Evolutionary conservation across 2,113 vertebrate species (phyloP).

Genomic region (Rostratula benghalensis): DNA sequence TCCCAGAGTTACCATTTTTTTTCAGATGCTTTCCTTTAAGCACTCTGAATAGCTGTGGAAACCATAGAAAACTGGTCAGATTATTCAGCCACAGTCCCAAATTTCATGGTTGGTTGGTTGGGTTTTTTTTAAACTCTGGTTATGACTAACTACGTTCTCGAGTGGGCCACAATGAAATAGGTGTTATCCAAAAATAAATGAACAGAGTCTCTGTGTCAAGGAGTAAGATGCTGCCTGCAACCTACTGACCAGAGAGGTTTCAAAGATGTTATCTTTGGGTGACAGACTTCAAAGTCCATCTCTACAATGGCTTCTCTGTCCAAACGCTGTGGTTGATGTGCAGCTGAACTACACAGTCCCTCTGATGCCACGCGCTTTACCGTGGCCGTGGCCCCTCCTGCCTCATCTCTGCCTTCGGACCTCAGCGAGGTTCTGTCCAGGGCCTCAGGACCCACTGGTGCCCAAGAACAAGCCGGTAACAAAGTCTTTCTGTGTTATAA

Average conservation of each 20-base stretch:
- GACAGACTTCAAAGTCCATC: background rate
- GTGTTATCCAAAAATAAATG: background rate
- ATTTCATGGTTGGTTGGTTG: background rate
- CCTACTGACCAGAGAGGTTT: background rate
- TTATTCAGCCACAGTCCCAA: background rate
- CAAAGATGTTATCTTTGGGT: background rate
- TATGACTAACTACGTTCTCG: background rate
- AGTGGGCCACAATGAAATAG: background rate
- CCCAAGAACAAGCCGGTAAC: background rate
- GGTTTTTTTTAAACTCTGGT: background rate
- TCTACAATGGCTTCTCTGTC: background rate
- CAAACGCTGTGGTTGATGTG: background rate
- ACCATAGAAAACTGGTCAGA: background rate
- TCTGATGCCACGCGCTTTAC: background rate
- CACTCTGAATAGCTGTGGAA: background rate
- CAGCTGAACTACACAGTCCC: background rate
- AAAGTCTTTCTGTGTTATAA: background rate
- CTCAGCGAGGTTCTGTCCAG: background rate
- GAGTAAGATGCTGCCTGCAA: background rate
- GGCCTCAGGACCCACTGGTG: background rate
- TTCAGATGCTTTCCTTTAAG: background rate
- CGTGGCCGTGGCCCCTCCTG: rapidly evolving
- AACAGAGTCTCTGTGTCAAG: background rate
- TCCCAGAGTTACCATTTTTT: background rate
- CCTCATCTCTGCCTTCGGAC: rapidly evolving